Evolutionary conservation across 2,113 vertebrate species (phyloP).

Genomic region (Odocoileus hemionus): DNA sequence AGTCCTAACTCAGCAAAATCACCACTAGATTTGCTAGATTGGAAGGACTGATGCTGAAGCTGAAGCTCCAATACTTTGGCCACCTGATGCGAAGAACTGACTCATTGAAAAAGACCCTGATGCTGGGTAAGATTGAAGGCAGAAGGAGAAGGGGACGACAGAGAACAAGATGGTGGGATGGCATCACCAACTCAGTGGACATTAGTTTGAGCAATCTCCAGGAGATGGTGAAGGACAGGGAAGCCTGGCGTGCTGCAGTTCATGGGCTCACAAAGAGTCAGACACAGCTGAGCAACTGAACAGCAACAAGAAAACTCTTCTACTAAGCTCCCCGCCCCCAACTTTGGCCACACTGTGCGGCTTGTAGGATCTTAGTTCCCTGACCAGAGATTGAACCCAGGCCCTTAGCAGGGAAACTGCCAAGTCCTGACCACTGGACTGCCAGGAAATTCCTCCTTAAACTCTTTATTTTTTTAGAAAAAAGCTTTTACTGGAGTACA

Average conservation of each 20-base stretch:
- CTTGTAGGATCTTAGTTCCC: neutral
- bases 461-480: neutral
- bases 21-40: neutral
- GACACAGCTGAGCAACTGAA: neutral
- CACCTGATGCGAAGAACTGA: neutral
- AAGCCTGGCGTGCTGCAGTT: neutral
- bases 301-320: neutral
- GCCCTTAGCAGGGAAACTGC: neutral
- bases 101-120: neutral
- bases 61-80: neutral
- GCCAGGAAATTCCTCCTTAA: neutral
- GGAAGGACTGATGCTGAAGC: neutral
- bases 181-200: neutral
- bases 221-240: neutral
- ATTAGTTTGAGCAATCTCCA: neutral
- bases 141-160: neutral
- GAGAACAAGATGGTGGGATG: neutral
- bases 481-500: neutral
- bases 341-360: neutral
- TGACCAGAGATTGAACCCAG: neutral
- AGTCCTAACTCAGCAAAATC: neutral
- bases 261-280: neutral
- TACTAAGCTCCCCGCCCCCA: rapidly evolving
- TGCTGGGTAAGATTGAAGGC: neutral
- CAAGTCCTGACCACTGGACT: neutral